Conservation (phyloP, 2,888 invertebrate species). For the Bugulina stolonifera region DNA sequence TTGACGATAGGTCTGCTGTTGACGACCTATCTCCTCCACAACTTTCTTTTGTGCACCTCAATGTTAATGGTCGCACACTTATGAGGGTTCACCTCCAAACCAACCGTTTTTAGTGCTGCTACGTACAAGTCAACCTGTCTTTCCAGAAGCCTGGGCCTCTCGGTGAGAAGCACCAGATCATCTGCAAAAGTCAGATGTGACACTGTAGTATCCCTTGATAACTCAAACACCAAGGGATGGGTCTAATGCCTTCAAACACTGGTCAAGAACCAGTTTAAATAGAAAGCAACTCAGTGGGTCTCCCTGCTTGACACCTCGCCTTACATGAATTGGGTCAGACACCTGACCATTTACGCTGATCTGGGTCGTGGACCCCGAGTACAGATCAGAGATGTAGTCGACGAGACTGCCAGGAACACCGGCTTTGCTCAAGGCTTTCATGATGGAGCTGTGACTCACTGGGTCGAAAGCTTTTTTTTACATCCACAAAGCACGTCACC, state of each 20-base stretch:
- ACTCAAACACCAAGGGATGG: background rate
- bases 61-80: background rate
- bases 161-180: constrained; percentile 10
- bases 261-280: constrained; percentile 12
- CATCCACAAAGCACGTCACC: background rate
- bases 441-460: background rate
- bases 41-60: background rate
- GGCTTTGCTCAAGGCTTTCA: background rate
- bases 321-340: background rate
- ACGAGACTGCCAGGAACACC: background rate
- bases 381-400: background rate
- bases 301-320: constrained; percentile 11
- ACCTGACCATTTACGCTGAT: background rate
- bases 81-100: background rate
- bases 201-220: background rate
- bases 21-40: background rate
- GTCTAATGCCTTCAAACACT: background rate
- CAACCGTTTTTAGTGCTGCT: background rate
- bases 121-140: background rate
- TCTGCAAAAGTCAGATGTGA: constrained; percentile 1
- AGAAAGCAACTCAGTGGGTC: constrained; percentile 21
- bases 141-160: background rate
- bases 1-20: background rate
- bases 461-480: constrained; percentile 7
- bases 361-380: background rate